Percentiles rank a stretch among this genome's conserved stretches.
phyloP scores from a whole-genome alignment of 1,140 invertebrate genomes.

The Euglossa dilemma region DNA sequence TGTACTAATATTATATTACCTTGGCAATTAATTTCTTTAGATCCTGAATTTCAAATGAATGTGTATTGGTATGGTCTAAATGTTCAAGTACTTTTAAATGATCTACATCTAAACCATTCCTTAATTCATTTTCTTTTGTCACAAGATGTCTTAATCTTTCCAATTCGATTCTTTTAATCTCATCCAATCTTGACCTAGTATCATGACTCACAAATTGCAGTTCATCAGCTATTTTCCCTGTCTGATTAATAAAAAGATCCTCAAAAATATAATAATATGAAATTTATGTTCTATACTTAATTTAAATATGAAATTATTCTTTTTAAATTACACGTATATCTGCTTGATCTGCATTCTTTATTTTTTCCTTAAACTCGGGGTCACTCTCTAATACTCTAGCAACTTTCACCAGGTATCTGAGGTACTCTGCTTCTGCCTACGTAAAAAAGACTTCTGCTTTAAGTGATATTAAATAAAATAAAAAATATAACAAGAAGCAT shows the following conservation, averaged over 20 bases:
- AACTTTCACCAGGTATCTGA: conserved; percentile 93
- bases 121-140: conserved; percentile 87
- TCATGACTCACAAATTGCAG: conserved; percentile 95
- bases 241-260: conserved; percentile 82
- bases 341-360: conserved; percentile 90
- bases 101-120: conserved; percentile 84
- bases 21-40: conserved; percentile 94
- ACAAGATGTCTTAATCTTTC: conserved; percentile 89
- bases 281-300: conserved; percentile 1
- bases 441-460: neutral
- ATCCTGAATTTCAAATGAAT: conserved; percentile 98
- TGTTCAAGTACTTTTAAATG: conserved; percentile 85
- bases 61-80: conserved; percentile 94
- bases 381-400: conserved; percentile 93
- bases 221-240: conserved; percentile 95
- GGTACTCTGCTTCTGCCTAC: conserved; percentile 87
- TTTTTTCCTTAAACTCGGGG: conserved; percentile 89
- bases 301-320: neutral
- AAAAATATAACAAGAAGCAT: conserved; percentile 2
- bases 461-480: neutral
- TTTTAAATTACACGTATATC: conserved; percentile 88
- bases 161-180: conserved; percentile 95
- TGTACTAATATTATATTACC: conserved; percentile 80
- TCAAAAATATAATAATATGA: conserved; percentile 2
- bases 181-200: conserved; percentile 94